Conservation (phyloP, 2,888 invertebrate genomes). For the Ormyrus rosae region DNA sequence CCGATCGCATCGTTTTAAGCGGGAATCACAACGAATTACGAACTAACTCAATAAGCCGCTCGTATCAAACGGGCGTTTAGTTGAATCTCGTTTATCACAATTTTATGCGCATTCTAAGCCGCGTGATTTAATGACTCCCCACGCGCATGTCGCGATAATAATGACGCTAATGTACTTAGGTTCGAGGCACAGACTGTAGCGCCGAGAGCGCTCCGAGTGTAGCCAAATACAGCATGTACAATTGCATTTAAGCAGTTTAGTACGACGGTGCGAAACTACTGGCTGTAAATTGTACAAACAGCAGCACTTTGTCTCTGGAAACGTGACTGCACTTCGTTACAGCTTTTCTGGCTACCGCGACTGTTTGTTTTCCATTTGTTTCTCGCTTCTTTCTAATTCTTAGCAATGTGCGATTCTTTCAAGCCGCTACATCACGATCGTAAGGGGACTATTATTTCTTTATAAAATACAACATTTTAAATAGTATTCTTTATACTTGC, state of each 20-base stretch:
- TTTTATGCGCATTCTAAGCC: constrained; percentile 1
- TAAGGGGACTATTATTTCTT: no score
- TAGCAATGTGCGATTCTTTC: no score
- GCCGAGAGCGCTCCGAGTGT: background rate
- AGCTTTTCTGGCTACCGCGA: background rate
- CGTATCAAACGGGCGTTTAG: no score
- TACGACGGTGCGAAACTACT: constrained; percentile 31
- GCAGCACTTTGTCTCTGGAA: constrained; percentile 29
- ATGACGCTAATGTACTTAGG: constrained; percentile 27
- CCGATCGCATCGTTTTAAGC: no score
- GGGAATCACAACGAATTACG: no score
- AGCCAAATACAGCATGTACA: background rate
- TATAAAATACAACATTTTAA: no score
- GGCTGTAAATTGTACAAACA: constrained; percentile 41
- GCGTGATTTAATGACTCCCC: constrained; percentile 18
- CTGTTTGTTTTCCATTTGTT: constrained; percentile 13
- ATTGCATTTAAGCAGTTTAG: constrained; percentile 40
- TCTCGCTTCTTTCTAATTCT: no score
- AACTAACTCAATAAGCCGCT: no score
- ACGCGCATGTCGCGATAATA: constrained; percentile 10
- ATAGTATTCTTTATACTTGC: no score
- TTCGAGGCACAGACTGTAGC: background rate
- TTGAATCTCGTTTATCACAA: background rate
- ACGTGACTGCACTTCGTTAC: constrained; percentile 22
- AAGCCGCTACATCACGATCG: no score